Evolutionary conservation across 2,797 vertebrate species (phyloP).

Genomic region (Pipistrellus nathusii): DNA sequence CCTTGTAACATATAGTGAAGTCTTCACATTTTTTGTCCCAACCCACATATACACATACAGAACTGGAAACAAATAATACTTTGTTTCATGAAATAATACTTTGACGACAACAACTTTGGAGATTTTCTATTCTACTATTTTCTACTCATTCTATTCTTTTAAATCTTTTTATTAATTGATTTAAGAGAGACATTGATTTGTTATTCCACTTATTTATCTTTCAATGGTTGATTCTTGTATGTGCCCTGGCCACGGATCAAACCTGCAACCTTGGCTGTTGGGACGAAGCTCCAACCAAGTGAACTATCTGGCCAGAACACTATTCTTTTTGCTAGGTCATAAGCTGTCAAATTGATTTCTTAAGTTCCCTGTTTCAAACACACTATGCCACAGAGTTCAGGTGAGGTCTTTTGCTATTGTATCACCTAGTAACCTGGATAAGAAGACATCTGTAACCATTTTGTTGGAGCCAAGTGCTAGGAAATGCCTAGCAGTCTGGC

Average conservation of each 20-base stretch:
- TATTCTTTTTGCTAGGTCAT: neutral
- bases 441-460: neutral
- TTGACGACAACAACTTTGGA: neutral
- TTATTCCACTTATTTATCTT: neutral
- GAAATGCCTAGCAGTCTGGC: neutral
- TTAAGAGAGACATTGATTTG: neutral
- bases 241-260: neutral
- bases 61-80: neutral
- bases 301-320: neutral
- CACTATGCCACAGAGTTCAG: neutral
- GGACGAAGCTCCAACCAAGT: neutral
- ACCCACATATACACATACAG: neutral
- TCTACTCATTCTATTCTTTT: neutral
- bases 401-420: neutral
- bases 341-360: neutral
- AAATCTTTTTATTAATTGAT: neutral
- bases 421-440: neutral
- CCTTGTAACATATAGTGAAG: neutral
- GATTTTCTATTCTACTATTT: neutral
- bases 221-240: neutral
- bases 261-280: neutral
- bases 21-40: neutral
- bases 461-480: neutral
- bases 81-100: constrained; percentile 6
- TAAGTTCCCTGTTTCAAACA: constrained; percentile 36